Conservation (phyloP, 1,140 invertebrate species). For the Tribolium castaneum region DNA sequence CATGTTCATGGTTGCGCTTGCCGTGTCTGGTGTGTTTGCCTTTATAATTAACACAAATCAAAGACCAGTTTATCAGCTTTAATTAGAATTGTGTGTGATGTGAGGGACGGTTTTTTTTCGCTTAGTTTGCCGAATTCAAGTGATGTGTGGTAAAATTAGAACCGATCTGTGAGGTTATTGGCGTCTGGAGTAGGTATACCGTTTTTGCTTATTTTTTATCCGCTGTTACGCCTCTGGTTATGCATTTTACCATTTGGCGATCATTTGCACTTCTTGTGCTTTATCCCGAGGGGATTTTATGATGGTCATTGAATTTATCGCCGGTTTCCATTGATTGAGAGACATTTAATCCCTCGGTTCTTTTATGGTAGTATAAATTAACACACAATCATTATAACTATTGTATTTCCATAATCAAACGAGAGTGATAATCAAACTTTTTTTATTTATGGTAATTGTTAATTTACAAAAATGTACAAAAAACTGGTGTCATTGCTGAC, state of each 20-base stretch:
- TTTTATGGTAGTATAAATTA: slow-evolving; percentile 13
- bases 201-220: background rate
- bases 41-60: slow-evolving; percentile 20
- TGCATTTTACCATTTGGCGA: background rate
- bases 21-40: background rate
- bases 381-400: background rate
- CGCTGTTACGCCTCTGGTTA: background rate
- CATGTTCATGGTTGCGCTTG: background rate
- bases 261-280: background rate
- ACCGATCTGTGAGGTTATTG: slow-evolving; percentile 21
- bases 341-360: slow-evolving; percentile 12
- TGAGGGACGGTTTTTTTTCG: background rate
- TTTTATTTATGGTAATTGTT: background rate
- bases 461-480: background rate
- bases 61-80: background rate
- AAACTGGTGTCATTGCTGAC: background rate
- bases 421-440: background rate
- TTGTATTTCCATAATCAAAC: background rate
- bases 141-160: slow-evolving; percentile 3
- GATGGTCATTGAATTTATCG: background rate
- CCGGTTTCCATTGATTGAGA: background rate
- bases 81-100: slow-evolving; percentile 2
- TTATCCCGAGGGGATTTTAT: too few relatives aligned
- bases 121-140: background rate
- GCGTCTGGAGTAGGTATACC: background rate